Percentiles rank a stretch among this genome's conserved stretches.
These are phyloP conservation scores for Ameiurus melas DNA, from an alignment of 2,113 vertebrate genomes.

Conservation along the genomic window DNA sequence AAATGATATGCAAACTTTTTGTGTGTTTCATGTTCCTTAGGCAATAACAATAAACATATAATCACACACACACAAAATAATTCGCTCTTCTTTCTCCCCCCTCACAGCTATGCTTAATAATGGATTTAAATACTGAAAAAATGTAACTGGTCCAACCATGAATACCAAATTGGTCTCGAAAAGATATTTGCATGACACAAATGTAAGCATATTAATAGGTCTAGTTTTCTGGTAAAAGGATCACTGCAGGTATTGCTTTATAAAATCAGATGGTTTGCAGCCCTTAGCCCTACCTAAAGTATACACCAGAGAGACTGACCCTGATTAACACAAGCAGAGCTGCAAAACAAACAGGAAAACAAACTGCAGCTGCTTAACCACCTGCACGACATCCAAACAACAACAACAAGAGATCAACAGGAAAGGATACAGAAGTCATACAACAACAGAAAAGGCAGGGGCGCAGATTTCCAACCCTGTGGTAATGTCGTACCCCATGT, in stretches of 20 bases:
- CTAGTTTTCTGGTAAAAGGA: not conserved
- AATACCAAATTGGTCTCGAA: not conserved
- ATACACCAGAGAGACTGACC: not conserved
- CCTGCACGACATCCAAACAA: conserved; percentile 1
- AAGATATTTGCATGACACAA: not conserved
- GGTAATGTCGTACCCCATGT: not conserved
- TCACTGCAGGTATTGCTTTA: conserved; percentile 11
- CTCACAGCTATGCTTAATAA: too few species aligned
- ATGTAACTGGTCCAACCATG: not conserved
- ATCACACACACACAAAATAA: too few species aligned
- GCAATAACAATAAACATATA: too few species aligned
- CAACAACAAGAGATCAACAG: not conserved
- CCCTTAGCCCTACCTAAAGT: not conserved
- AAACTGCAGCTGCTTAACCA: conserved; percentile 9
- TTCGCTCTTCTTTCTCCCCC: too few species aligned
- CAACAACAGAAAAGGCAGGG: not conserved
- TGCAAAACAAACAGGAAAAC: conserved; percentile 17
- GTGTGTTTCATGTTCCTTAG: too few species aligned
- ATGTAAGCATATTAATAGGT: not conserved
- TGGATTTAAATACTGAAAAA: not conserved
- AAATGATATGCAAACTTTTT: too few species aligned
- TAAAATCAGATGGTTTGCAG: not conserved
- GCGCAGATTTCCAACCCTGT: not conserved
- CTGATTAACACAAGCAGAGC: not conserved
- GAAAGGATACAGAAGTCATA: not conserved